Evolutionary conservation across 2,888 invertebrate species (phyloP), one percentile per base, ranked within the genome.

Genomic region (Parochlus steinenii): DNA sequence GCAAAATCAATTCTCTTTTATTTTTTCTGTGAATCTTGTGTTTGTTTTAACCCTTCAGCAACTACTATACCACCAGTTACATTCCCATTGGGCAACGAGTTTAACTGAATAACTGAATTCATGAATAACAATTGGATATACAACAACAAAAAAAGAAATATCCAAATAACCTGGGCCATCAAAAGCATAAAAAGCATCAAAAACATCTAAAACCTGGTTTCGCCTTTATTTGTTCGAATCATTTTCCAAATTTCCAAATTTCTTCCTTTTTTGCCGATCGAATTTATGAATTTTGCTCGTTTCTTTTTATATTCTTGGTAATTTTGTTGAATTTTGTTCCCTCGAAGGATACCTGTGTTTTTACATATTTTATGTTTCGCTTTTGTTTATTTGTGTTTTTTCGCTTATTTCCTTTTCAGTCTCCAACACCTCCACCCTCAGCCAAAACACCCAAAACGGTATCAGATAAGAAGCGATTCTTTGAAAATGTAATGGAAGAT

Each of bases 401-500:
- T 31, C 48, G 49, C 17, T 39, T 40, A 32, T 17, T 29, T 39
- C 18, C 18, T 30, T 31, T 22, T 19, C 27, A 29, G 31, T 36
- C 33, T 24, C 58, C 58, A 16, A 58, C 74, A 48, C 71, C 73
- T 48, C 76, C 78, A 50, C 71, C 75, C 50, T 74, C 74, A 54
- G 72, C 70, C 50, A 71, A 70, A 59, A 69, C 74, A 52, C 72
- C 73, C 52, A 83, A 83, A 66, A 76, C 87, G 41, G 89, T 93
- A 52, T 86, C 83, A 58, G 85, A 89, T 62, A 85, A 86, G 64
- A 87, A 87, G 62, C 82, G 79, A 54, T 86, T 90, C 63, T 95
- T 95, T 59, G 93, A 95, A 64, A 78, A 81, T 54, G 92, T 92
- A 42, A 89, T 93, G 75, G 85, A 89, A 62, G 85, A 87, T 57